These are phyloP conservation scores for Drosophila pseudoananassae DNA, from an alignment of 1,140 invertebrate genomes.

Conservation along the genomic window DNA sequence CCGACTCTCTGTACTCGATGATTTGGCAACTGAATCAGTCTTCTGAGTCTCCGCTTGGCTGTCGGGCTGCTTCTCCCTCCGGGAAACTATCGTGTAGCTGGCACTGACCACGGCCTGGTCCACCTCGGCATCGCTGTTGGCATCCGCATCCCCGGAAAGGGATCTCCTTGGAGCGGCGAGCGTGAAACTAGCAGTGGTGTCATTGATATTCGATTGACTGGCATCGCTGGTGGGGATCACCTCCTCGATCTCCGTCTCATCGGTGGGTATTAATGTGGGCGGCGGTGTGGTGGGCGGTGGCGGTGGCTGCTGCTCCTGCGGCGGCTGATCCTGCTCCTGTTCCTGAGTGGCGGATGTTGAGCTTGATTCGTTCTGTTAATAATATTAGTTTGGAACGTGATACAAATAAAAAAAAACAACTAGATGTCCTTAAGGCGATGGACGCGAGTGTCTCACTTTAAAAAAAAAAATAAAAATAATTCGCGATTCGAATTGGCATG, in stretches of 20 bases:
- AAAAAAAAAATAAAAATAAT: no score
- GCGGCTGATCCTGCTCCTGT: constrained; percentile 23
- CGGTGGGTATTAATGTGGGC: constrained; percentile 58
- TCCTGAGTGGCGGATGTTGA: constrained; percentile 43
- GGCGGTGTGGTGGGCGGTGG: constrained; percentile 68
- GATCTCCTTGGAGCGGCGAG: constrained; percentile 61
- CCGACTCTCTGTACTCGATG: constrained; percentile 11
- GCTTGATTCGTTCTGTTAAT: constrained; percentile 84
- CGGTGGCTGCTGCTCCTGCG: constrained; percentile 56
- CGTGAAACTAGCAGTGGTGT: constrained; percentile 78
- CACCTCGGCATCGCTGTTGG: constrained; percentile 16
- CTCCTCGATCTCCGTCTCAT: constrained; percentile 66
- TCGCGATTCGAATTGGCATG: constrained; percentile 28
- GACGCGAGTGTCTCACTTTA: constrained; percentile 19
- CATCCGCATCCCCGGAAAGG: constrained; percentile 30
- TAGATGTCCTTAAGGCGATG: constrained; percentile 53
- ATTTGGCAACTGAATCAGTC: constrained; percentile 64
- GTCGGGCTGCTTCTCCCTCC: constrained; percentile 44
- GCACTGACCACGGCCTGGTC: constrained; percentile 66
- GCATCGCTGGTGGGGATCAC: constrained; percentile 15
- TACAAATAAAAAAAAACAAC: constrained; percentile 56
- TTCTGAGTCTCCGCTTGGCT: constrained; percentile 39
- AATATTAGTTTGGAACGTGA: constrained; percentile 78
- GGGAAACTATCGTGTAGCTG: constrained; percentile 75
- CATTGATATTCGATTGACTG: constrained; percentile 43